These are phyloP conservation scores for Aphis gossypii DNA, from an alignment of 1,140 invertebrate species.

Conservation along the genomic window DNA sequence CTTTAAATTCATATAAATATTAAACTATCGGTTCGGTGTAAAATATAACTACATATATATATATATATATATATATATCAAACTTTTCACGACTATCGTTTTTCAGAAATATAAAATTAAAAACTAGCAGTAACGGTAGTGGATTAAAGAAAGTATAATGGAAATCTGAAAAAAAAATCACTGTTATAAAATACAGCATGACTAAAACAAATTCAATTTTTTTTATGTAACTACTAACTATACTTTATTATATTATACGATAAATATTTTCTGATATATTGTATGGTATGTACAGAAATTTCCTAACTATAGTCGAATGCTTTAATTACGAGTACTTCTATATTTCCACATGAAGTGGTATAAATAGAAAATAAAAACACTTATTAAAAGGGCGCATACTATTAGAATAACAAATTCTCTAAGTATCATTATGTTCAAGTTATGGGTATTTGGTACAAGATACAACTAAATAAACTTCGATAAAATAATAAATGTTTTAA, in stretches of 20 bases:
- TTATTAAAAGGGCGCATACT: no score
- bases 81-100: not conserved
- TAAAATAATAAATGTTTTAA: no score
- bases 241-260: not conserved
- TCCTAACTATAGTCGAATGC: not conserved
- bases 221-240: not conserved
- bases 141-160: not conserved
- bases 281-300: not conserved
- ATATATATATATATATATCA: not conserved
- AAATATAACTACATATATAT: not conserved
- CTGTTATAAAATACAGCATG: not conserved
- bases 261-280: not conserved
- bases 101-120: not conserved
- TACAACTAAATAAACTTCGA: no score
- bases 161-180: not conserved
- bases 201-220: not conserved
- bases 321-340: not conserved
- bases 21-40: not conserved
- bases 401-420: no score
- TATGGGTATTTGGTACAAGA: no score
- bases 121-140: not conserved
- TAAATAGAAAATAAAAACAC: no score
- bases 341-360: not conserved
- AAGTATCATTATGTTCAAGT: no score
- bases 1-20: slow-evolving; percentile 14